Percentiles rank a stretch among this genome's conserved stretches.
phyloP scores from a whole-genome alignment of 2,113 vertebrate species.

The Pachycephala philippinensis region DNA sequence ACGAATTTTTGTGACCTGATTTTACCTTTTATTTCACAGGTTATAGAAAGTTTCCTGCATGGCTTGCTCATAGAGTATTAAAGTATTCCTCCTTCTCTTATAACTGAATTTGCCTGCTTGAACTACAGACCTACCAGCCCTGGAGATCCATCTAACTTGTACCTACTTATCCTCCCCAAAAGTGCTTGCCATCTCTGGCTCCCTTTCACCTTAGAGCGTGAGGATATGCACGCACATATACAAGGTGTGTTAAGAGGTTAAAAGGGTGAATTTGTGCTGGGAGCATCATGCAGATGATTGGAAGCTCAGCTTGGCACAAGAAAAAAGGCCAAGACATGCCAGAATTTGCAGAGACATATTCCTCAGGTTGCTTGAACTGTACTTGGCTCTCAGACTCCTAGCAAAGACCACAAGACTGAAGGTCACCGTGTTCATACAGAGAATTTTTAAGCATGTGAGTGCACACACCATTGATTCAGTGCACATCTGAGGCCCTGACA shows the following conservation, averaged over 20 bases:
- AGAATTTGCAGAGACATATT: conserved; percentile 50
- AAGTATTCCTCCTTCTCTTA: not conserved
- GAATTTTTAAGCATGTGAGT: not conserved
- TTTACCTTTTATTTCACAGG: not conserved
- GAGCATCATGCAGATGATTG: conserved; percentile 10
- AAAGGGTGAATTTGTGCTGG: conserved; percentile 37
- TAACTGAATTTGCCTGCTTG: not conserved
- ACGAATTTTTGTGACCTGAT: not conserved
- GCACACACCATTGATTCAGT: not conserved
- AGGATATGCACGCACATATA: conserved; percentile 33
- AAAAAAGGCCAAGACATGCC: conserved; percentile 49
- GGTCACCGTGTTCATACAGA: not conserved
- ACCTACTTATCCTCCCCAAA: not conserved
- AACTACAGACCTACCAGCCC: not conserved
- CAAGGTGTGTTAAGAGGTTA: conserved; percentile 35
- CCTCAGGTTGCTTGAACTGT: not conserved
- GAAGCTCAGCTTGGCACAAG: conserved; percentile 52
- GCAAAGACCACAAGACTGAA: conserved; percentile 16
- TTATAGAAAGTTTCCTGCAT: not conserved
- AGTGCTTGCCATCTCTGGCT: not conserved
- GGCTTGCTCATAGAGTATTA: not conserved
- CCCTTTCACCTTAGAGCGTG: not conserved
- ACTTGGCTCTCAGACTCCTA: not conserved
- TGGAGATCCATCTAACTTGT: not conserved
- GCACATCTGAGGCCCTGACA: not conserved